These are phyloP conservation scores for Otis tarda DNA, from an alignment of 2,113 vertebrate species.

Conservation along the genomic window DNA sequence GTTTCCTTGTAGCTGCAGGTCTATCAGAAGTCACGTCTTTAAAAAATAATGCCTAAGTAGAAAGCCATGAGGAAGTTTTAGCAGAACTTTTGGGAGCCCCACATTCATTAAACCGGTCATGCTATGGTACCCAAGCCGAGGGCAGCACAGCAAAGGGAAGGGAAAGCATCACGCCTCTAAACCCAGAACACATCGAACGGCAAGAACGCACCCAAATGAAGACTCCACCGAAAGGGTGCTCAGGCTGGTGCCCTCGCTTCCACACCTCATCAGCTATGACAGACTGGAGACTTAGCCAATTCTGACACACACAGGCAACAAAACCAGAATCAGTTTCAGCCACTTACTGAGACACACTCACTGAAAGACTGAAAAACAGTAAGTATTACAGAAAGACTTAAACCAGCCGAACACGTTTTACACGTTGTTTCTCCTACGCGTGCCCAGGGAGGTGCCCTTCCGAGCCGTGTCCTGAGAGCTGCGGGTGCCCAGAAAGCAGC, in stretches of 20 bases:
- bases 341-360: neutral
- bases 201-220: neutral
- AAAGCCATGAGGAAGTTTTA: neutral
- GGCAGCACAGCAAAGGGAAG: too few relatives aligned
- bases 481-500: neutral
- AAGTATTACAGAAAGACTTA: too few relatives aligned
- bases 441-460: neutral
- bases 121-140: neutral
- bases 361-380: neutral
- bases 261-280: too few relatives aligned
- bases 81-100: neutral
- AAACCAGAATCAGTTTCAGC: neutral
- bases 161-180: neutral
- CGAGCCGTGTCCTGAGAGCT: too few relatives aligned
- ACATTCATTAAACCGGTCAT: too few relatives aligned
- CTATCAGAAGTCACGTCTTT: neutral
- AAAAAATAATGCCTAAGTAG: neutral
- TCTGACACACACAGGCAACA: too few relatives aligned
- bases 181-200: rapidly evolving
- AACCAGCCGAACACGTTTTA: neutral
- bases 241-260: neutral
- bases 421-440: rapidly evolving
- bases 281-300: neutral
- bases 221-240: too few relatives aligned
- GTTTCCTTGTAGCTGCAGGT: too few relatives aligned